Evolutionary conservation across 2,797 vertebrate genomes (phyloP).

Genomic region (Nyctalus aviator): DNA sequence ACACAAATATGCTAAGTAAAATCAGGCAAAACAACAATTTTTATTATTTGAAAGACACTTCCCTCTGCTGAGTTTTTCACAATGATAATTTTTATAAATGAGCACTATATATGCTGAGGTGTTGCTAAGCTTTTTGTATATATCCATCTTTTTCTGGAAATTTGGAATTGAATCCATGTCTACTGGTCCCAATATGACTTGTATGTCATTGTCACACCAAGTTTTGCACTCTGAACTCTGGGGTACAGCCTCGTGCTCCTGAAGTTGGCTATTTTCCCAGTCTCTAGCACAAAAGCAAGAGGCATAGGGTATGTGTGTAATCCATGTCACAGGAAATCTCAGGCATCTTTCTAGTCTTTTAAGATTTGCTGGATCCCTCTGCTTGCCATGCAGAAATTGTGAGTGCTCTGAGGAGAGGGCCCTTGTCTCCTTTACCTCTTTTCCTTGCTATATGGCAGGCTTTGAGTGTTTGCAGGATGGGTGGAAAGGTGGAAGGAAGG

Average conservation of each 20-base stretch:
- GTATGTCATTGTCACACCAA: neutral
- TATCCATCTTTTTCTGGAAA: neutral
- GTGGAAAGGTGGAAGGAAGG: neutral
- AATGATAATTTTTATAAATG: neutral
- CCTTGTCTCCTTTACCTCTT: neutral
- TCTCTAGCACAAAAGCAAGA: neutral
- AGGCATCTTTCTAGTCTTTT: neutral
- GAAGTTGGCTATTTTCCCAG: neutral
- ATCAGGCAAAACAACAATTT: neutral
- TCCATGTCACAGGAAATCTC: neutral
- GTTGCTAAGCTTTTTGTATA: conserved; percentile 25
- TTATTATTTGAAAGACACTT: neutral
- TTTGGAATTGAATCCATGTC: neutral
- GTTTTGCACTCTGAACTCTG: neutral
- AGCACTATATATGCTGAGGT: neutral
- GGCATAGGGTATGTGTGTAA: neutral
- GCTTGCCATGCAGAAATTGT: neutral
- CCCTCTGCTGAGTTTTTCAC: neutral
- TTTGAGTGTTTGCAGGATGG: neutral
- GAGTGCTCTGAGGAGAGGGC: neutral
- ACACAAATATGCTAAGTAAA: neutral
- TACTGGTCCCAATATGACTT: neutral
- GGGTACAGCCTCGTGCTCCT: neutral
- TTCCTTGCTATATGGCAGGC: neutral
- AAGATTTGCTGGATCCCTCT: conserved; percentile 23